Evolutionary conservation across 2,797 vertebrate genomes (phyloP).

Genomic region (Danio tinwini): DNA sequence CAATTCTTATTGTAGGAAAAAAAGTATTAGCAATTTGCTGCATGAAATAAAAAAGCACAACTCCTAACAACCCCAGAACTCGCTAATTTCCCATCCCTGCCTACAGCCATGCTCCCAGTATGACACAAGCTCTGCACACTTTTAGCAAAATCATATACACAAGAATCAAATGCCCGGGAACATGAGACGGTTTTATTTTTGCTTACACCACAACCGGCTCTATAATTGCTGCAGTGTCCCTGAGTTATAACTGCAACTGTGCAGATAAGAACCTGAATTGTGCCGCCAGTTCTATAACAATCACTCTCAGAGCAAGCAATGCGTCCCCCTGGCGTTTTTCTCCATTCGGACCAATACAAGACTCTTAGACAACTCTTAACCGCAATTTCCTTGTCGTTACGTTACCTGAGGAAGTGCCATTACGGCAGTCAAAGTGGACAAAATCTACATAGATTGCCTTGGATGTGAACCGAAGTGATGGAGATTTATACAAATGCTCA

Average conservation of each 20-base stretch:
- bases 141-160: constrained; percentile 4
- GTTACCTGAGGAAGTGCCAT: constrained; percentile 13
- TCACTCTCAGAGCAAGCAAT: constrained; percentile 21
- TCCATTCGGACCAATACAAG: constrained; percentile 23
- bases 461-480: constrained; percentile 9
- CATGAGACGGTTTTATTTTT: constrained; percentile 2
- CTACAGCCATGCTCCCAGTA: neutral
- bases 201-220: constrained; percentile 13
- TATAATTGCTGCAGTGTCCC: constrained; percentile 22
- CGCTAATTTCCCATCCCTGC: too few species aligned
- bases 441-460: constrained; percentile 1
- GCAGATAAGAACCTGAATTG: constrained; percentile 32
- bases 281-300: constrained; percentile 1
- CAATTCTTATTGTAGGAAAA: too few species aligned
- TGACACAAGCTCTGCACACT: neutral
- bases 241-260: constrained; percentile 34
- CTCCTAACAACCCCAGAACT: too few species aligned
- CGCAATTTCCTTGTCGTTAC: constrained; percentile 41
- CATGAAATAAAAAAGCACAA: too few species aligned
- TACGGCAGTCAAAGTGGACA: constrained; percentile 9
- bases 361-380: constrained; percentile 25
- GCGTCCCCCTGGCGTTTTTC: constrained; percentile 6
- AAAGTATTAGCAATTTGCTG: too few species aligned
- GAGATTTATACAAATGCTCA: neutral
- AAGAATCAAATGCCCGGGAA: neutral